A percentile compares a stretch with the other conserved stretches of the same genome.
These are phyloP conservation scores for Myotis planiceps DNA, from an alignment of 2,797 vertebrate species.

Conservation along the genomic window DNA sequence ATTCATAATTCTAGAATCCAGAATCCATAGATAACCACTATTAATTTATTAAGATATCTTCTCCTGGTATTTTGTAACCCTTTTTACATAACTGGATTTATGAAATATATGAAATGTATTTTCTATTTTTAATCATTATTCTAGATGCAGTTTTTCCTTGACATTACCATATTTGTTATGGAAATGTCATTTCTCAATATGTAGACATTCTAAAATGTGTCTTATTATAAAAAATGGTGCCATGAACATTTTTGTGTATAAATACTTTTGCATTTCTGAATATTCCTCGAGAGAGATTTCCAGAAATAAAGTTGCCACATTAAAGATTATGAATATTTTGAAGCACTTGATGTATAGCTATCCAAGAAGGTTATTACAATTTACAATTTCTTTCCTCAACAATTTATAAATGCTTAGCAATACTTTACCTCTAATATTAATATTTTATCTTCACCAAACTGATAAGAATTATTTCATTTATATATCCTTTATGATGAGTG, in stretches of 20 bases:
- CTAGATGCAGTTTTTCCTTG: background rate
- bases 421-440: background rate
- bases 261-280: background rate
- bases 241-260: background rate
- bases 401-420: background rate
- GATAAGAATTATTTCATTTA: background rate
- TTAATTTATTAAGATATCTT: background rate
- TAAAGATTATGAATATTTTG: conserved; percentile 34
- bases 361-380: background rate
- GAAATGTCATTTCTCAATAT: background rate
- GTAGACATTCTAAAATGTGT: background rate
- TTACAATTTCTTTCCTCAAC: background rate
- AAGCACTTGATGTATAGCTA: background rate
- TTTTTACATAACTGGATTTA: background rate
- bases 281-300: background rate
- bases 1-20: background rate
- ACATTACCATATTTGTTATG: background rate
- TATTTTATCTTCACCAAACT: background rate
- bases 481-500: background rate
- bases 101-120: background rate
- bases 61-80: background rate
- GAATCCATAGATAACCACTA: background rate
- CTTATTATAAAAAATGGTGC: conserved; percentile 17
- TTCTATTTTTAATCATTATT: background rate
- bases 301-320: conserved; percentile 30